Evolutionary conservation across 2,888 invertebrate genomes (phyloP), one percentile per base, ranked within the genome.

Genomic region (Sicus ferrugineus): DNA sequence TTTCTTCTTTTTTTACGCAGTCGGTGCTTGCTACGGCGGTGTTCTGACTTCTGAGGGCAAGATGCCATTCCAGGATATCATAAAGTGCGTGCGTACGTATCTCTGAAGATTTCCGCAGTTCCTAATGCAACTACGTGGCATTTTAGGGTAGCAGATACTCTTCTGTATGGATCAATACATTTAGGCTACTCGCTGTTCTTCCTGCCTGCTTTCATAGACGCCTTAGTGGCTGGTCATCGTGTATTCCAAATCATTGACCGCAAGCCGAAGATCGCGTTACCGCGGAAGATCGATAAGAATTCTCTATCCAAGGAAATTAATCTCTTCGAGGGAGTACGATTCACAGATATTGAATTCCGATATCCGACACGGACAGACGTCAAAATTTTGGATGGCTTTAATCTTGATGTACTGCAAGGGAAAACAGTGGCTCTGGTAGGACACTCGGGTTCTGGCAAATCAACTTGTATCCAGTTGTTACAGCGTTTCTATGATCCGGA

Each of bases 281-380:
- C 89, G 0, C 75, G 76, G 64, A 76, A 78, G 31, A 79, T 78
- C 4, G 77, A 80, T 9, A 81, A 76, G 63, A 83, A 81, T 26
- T 78, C 78, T 0, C 70, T 82, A 26, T 80, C 79, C 23, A 83
- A 79, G 67, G 82, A 80, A 48, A 54, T 83, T 34, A 83, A 83
- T 76, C 77, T 83, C 4, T 79, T 81, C 28, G 83, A 84, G 63
- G 84, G 85, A 7, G 79, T 84, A 0, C 80, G 89, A 48, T 92
- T 92, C 83, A 87, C 88, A 48, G 87, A 90, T 77, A 87, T 94
- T 0, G 88, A 89, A 74, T 96, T 96, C 86, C 89, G 90, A 31
- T 97, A 97, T 84, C 95, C 96, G 1, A 92, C 93, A 0, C 88
- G 96, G 7, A 88, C 89, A 4, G 92, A 93, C 77, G 88, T 90